Percentiles rank a stretch among this genome's conserved stretches.
Evolutionary conservation across 2,797 vertebrate species (phyloP).

Genomic region (Semaprochilodus insignis): DNA sequence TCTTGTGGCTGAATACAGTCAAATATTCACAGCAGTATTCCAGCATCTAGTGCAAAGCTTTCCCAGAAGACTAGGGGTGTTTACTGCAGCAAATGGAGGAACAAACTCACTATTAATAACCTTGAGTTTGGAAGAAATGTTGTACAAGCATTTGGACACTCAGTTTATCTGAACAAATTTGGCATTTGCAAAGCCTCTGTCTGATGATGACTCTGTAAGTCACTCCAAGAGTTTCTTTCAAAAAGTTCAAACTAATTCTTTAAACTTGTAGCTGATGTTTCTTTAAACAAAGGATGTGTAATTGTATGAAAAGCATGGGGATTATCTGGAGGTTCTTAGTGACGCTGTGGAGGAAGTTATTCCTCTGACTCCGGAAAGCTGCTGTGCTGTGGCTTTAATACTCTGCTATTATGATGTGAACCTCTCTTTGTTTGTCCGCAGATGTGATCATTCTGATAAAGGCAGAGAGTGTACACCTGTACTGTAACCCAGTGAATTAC

Average conservation of each 20-base stretch:
- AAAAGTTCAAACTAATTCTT: not conserved
- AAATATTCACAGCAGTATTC: no score
- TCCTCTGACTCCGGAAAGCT: slow-evolving; percentile 9
- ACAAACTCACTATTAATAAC: not conserved
- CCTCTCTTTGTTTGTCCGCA: slow-evolving; percentile 65
- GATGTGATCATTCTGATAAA: slow-evolving; percentile 95
- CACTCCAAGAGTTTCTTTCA: not conserved
- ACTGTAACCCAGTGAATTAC: slow-evolving; percentile 97
- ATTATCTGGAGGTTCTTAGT: not conserved
- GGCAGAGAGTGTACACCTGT: slow-evolving; percentile 92
- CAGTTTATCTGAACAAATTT: no score
- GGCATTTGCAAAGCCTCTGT: not conserved
- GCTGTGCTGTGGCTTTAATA: not conserved
- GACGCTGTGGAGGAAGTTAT: not conserved
- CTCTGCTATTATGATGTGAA: not conserved
- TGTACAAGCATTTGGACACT: no score
- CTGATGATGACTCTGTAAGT: not conserved
- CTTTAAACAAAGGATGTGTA: not conserved
- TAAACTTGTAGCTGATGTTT: not conserved
- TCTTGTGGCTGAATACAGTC: no score
- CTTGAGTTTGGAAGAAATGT: no score
- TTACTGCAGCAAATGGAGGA: not conserved
- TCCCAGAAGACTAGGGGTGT: no score
- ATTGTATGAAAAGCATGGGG: not conserved
- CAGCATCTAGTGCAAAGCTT: no score